Base-by-base conservation (phyloP, 2,797 vertebrate genomes). In the Jordanella pulchra region DNA sequence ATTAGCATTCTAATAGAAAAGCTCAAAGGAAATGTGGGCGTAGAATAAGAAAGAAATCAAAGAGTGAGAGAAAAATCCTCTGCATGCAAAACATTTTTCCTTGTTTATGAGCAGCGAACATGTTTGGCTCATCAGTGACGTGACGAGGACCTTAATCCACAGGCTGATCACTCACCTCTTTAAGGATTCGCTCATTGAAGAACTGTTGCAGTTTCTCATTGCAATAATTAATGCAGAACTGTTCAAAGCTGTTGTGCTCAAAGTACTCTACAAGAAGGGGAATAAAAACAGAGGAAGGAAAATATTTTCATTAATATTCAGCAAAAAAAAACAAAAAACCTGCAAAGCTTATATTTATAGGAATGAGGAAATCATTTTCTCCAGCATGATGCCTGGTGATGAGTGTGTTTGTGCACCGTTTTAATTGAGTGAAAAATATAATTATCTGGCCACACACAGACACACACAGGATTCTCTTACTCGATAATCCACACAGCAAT, bases 171-270 rank as follows among this genome's bases (percentile, higher is more conserved):
- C 93, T 83, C 86, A 95, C 98, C 98, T 99, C 98, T 93, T 99
- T 99, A 65, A 99, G 95, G 86, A 99, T 99, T 42, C 98, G 96
- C 93, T 99, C 98, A 63, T 99, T 99, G 93, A 99, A 99, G 94
- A 99, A 99, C 78, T 99, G 98, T 84, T 99, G 98, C 81, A 99
- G 95, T 76, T 99, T 99, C 94, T 99, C 98, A 75, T 99, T 99
- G 94, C 98, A 99, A 91, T 99, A 99, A 94, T 99, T 99, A 91
- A 99, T 99, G 87, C 98, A 99, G 93, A 99, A 99, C 82, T 99
- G 98, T 92, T 99, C 98, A 90, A 97, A 99, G 93, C 98, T 99
- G 95, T 99, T 99, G 88, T 97, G 98, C 84, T 99, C 98, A 89
- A 99, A 99, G 91, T 99, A 99, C 89, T 99, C 98, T 99, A 89